Percentiles rank a stretch among this genome's conserved stretches.
Conservation (phyloP, 2,888 invertebrate species). For the Acanthopleura granulata region DNA sequence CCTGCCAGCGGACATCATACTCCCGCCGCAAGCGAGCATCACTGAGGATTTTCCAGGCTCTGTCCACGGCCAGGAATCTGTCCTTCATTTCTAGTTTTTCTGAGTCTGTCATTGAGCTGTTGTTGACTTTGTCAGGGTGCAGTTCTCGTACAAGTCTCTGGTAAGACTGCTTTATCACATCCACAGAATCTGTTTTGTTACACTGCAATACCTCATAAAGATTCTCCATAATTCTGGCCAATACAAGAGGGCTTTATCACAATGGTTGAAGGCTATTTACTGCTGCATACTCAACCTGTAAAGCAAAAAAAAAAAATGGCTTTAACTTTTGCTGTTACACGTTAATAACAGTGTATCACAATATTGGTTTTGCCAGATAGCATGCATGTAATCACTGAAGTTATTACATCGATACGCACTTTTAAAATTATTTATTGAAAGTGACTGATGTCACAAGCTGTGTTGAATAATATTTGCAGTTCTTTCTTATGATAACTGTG, state of each 20-base stretch:
- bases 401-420: not conserved
- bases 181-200: conserved; percentile 31
- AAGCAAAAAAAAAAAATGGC: not conserved
- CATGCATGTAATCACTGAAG: not conserved
- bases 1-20: conserved; percentile 55
- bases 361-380: not conserved
- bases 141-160: conserved; percentile 40
- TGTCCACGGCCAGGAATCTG: conserved; percentile 44
- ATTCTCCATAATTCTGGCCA: conserved; percentile 43
- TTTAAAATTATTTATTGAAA: too few species aligned
- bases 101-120: conserved; percentile 7
- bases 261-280: not conserved
- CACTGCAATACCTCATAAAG: conserved; percentile 43
- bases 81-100: conserved; percentile 23
- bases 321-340: too few species aligned
- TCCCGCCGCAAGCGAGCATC: conserved; percentile 44
- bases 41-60: conserved; percentile 58
- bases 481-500: too few species aligned
- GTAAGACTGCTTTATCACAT: conserved; percentile 42
- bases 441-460: too few species aligned
- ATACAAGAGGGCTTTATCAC: too few species aligned
- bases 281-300: not conserved
- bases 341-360: too few species aligned
- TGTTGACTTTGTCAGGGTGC: conserved; percentile 47
- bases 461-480: too few species aligned